Base-by-base conservation (phyloP, 2,888 invertebrate species). In the Helleia helle region DNA sequence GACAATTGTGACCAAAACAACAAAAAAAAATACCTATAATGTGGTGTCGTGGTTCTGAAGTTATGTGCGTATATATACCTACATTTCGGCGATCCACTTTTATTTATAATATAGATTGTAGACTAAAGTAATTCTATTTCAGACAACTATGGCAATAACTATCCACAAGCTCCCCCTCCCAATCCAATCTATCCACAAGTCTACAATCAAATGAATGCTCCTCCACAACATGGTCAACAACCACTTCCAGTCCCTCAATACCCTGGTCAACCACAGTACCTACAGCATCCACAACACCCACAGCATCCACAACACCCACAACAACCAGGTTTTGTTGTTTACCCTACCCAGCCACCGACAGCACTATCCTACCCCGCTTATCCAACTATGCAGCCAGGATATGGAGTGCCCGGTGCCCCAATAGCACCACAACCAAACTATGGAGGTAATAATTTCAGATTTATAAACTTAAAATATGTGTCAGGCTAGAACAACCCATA, bases 111-210 rank as follows among this genome's bases (percentile, higher is more conserved):
- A n/a, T n/a, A n/a, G n/a, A n/a, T n/a, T n/a, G n/a, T n/a, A n/a
- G n/a, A n/a, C n/a, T n/a, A n/a, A n/a, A n/a, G n/a, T n/a, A n/a
- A n/a, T n/a, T 47, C 63, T 80, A 77, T 68, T 62, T 74, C 75
- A 1, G 69, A 25, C 31, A 31, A 40, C 26, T 25, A 72, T 47
- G 68, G 62, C 31, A 56, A 62, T 34, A 64, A 63, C 39, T 60
- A 60, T 6, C 68, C 63, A 2, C 73, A 77, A 25, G 72, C 73
- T 46, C 77, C 73, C 1, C 71, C 72, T 17, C 66, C 68, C 1
- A 66, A 67, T 24, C 67, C 62, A 36, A 67, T 76, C 2, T 79
- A 79, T 49, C 77, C 79, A 3, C 69, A 73, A 38, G 50, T 74
- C 17, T 69, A 67, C 43, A 70, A 70, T 39, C 65, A 62, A 7